Base-by-base conservation (phyloP, 2,888 invertebrate genomes). In the Sisyra nigra region DNA sequence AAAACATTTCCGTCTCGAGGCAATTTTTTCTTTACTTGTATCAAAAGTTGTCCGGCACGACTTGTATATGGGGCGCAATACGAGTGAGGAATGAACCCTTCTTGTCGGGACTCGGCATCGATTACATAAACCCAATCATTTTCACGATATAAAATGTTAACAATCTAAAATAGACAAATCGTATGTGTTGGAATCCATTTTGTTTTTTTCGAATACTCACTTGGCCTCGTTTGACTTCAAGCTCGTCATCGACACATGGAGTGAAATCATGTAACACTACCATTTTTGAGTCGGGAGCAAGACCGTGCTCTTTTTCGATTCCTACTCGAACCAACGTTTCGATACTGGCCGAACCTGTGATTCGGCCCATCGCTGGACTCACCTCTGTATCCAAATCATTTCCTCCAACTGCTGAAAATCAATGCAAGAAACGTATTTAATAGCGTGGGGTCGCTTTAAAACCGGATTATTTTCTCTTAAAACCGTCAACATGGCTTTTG, bases 111-210 rank as follows among this genome's bases (percentile, higher is more conserved):
- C 53, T 88, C 88, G 38, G 87, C 81, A 2, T 87, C 82, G 57
- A 93, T 88, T 1, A 94, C 92, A 64, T 94, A 94, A 7, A 92
- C 91, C 94, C 94, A 94, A 63, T 94, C 93, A 58, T 93, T 92
- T 62, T 94, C 94, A 51, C 91, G 73, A 62, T 94, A 94, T 48
- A 94, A 65, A 47, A 93, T 82, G 65, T 91, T 89, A n/a, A 93
- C 92, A 56, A 89, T 78, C 72, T 78, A 58, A 34, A 59, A 62
- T 40, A 43, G 44, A 19, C 3, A 11, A 36, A 38, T 31, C 11
- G 4, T 11, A 30, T 17, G n/a, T 30, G 30, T 19, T 8, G 9
- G 29, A 14, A 40, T 34, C 10, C 10, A 18, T 17, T 41, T 30
- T 11, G n/a, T 18, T 8, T 2, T 9, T 35, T 9, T 2, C 36